Evolutionary conservation across 1,140 invertebrate genomes (phyloP).

Genomic region (Lethrus apterus): DNA sequence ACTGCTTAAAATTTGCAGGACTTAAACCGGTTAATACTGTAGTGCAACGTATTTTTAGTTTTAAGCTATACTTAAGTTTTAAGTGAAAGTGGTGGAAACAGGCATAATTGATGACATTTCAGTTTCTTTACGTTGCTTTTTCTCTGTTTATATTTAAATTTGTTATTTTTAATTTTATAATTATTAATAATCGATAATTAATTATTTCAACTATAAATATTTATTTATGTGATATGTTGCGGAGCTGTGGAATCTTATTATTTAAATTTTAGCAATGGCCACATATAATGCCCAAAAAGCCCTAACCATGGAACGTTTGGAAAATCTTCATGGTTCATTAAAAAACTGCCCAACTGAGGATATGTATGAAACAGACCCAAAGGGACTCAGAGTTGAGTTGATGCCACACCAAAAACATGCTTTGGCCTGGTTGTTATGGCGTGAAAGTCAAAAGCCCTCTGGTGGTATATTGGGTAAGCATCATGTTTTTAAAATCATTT

Average conservation of each 20-base stretch:
- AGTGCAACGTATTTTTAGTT: no score
- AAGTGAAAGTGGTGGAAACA: neutral
- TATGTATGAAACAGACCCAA: slow-evolving; percentile 53
- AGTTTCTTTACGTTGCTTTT: neutral
- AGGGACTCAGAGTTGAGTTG: slow-evolving; percentile 56
- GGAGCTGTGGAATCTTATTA: slow-evolving; percentile 4
- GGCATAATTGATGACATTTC: neutral
- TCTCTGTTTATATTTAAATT: neutral
- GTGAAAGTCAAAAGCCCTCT: slow-evolving; percentile 73
- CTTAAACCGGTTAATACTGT: no score
- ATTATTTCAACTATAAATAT: no score
- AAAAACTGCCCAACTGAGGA: slow-evolving; percentile 55
- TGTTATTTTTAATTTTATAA: slow-evolving; percentile 12
- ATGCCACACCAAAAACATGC: slow-evolving; percentile 86
- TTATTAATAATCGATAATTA: no score
- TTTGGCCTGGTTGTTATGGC: slow-evolving; percentile 81
- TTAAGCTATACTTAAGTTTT: no score
- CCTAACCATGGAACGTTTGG: slow-evolving; percentile 61
- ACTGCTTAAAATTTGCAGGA: no score
- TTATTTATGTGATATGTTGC: no score
- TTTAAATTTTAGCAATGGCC: slow-evolving; percentile 45
- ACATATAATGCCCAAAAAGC: slow-evolving; percentile 55
- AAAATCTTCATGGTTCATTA: slow-evolving; percentile 67
- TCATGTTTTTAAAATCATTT: neutral
- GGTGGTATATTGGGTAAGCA: slow-evolving; percentile 60